These are phyloP conservation scores for Pyrrhia umbra DNA, from an alignment of 2,888 invertebrate genomes.

Conservation along the genomic window DNA sequence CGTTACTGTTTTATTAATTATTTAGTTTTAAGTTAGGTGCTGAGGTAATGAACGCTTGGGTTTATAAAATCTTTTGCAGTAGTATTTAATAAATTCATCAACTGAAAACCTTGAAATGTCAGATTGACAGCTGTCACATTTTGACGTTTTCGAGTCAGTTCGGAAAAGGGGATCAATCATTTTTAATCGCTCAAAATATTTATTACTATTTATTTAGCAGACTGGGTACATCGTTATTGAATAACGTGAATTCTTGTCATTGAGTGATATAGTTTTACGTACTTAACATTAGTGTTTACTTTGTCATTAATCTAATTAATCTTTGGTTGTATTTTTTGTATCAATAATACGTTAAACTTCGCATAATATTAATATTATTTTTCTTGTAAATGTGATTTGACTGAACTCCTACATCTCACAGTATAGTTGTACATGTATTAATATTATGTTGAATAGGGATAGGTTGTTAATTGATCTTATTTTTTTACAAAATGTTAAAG, in stretches of 20 bases:
- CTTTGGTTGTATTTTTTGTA: slow-evolving; percentile 71
- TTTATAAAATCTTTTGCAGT: slow-evolving; percentile 68
- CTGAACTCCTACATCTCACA: slow-evolving; percentile 87
- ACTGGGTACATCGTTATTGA: slow-evolving; percentile 71
- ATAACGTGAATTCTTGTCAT: slow-evolving; percentile 83
- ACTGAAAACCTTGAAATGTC: slow-evolving; percentile 75
- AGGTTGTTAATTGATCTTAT: slow-evolving; percentile 89
- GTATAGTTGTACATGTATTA: slow-evolving; percentile 73
- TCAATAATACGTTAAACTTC: slow-evolving; percentile 64
- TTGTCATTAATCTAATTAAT: slow-evolving; percentile 66
- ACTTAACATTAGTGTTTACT: slow-evolving; percentile 67
- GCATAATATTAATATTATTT: slow-evolving; percentile 68
- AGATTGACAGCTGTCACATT: slow-evolving; percentile 82
- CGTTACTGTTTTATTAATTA: slow-evolving; percentile 49
- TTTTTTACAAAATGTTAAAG: slow-evolving; percentile 84
- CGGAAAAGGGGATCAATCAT: slow-evolving; percentile 64
- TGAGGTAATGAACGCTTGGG: slow-evolving; percentile 77
- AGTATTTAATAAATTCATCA: slow-evolving; percentile 49
- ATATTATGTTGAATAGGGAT: slow-evolving; percentile 83
- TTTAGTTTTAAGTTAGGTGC: slow-evolving; percentile 71
- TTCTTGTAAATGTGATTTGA: slow-evolving; percentile 81
- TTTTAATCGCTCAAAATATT: slow-evolving; percentile 61
- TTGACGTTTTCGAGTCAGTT: slow-evolving; percentile 78
- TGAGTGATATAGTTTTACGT: slow-evolving; percentile 81
- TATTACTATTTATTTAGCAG: slow-evolving; percentile 69